These are phyloP conservation scores for Lithophane semibrunnea DNA, from an alignment of 2,888 invertebrate species.

Conservation along the genomic window DNA sequence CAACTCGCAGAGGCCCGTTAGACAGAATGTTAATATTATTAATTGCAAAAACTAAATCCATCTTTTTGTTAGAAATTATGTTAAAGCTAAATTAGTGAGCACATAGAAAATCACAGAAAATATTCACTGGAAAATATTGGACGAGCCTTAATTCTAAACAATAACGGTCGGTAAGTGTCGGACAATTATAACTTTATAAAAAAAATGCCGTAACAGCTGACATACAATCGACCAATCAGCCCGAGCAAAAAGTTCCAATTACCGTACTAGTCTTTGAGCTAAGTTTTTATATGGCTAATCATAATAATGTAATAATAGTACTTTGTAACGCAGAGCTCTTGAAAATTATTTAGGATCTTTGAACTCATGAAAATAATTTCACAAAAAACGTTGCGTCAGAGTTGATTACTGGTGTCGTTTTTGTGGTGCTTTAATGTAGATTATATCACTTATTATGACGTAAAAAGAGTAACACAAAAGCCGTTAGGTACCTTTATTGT, in stretches of 20 bases:
- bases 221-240: not conserved
- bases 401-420: slow-evolving; percentile 24
- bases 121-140: not conserved
- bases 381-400: slow-evolving; percentile 14
- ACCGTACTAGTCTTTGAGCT: not conserved
- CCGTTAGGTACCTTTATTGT: not conserved
- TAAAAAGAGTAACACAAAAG: slow-evolving; percentile 1
- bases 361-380: slow-evolving; percentile 19
- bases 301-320: slow-evolving; percentile 1
- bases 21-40: no score
- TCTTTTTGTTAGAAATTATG: no score
- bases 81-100: no score
- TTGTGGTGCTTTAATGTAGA: slow-evolving; percentile 30
- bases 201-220: slow-evolving; percentile 4
- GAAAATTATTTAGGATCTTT: slow-evolving; percentile 34
- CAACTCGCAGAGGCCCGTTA: no score
- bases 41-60: no score
- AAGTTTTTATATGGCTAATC: slow-evolving; percentile 13
- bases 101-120: no score
- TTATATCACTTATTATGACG: not conserved
- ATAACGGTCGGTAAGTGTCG: not conserved
- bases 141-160: not conserved
- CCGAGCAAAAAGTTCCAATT: not conserved
- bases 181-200: not conserved
- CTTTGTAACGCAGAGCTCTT: slow-evolving; percentile 16